phyloP scores from a whole-genome alignment of 1,140 invertebrate species.

The Uloborus diversus region DNA sequence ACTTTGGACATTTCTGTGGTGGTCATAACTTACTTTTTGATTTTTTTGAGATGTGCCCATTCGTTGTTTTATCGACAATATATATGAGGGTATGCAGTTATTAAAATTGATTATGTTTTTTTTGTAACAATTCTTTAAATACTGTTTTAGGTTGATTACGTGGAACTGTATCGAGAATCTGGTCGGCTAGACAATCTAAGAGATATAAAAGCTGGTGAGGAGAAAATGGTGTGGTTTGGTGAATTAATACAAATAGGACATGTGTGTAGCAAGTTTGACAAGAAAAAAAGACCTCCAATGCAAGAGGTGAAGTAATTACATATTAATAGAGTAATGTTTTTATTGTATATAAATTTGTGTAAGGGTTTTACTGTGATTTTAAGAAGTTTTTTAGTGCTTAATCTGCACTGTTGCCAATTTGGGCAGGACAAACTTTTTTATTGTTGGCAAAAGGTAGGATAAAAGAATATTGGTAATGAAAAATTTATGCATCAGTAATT shows the following conservation, averaged over 20 bases:
- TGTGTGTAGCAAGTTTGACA: slow-evolving; percentile 69
- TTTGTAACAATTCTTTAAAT: neutral
- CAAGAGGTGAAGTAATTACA: slow-evolving; percentile 65
- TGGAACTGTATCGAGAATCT: slow-evolving; percentile 67
- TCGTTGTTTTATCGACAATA: too few relatives aligned
- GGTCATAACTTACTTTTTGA: too few relatives aligned
- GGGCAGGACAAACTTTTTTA: neutral
- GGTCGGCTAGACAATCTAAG: slow-evolving; percentile 66
- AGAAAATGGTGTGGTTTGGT: slow-evolving; percentile 69
- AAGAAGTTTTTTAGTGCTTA: neutral
- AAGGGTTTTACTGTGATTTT: too few relatives aligned
- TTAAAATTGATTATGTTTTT: slow-evolving; percentile 1
- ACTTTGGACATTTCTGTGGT: too few relatives aligned
- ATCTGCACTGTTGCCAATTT: neutral
- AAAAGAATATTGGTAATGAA: neutral
- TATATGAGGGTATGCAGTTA: too few relatives aligned
- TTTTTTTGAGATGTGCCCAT: too few relatives aligned
- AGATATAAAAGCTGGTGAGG: slow-evolving; percentile 69
- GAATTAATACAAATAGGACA: slow-evolving; percentile 71
- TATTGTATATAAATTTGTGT: neutral
- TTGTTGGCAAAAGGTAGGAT: neutral
- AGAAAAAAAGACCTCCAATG: slow-evolving; percentile 75
- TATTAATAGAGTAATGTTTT: neutral
- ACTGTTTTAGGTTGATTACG: slow-evolving; percentile 72
- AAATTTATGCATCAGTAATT: neutral